phyloP scores from a whole-genome alignment of 1,140 invertebrate genomes.

The Formica selysi region DNA sequence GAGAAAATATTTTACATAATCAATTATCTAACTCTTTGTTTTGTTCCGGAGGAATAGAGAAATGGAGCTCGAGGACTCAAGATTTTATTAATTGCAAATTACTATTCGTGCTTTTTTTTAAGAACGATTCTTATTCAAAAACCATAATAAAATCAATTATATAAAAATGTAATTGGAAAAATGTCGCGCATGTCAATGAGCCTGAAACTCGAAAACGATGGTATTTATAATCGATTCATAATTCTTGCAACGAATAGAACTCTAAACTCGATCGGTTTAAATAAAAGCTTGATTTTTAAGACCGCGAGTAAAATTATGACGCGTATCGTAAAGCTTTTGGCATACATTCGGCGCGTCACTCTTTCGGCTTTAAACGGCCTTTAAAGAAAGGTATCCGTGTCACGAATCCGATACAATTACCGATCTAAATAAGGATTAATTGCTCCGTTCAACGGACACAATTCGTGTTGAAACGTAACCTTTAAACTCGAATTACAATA shows the following conservation, averaged over 20 bases:
- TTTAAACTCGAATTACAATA: slow-evolving; percentile 17
- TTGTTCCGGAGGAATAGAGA: not conserved
- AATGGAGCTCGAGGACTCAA: not conserved
- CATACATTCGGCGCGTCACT: slow-evolving; percentile 31
- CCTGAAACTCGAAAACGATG: not conserved
- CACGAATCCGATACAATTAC: slow-evolving; percentile 52
- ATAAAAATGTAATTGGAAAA: slow-evolving; percentile 31
- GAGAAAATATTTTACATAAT: not conserved
- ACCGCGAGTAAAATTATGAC: not conserved
- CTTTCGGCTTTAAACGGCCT: slow-evolving; percentile 51
- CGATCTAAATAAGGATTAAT: slow-evolving; percentile 66
- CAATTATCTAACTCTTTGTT: not conserved
- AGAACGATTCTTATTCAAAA: not conserved
- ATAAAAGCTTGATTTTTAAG: slow-evolving; percentile 11
- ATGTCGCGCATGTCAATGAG: not conserved
- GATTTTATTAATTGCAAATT: not conserved
- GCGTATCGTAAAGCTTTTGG: slow-evolving; percentile 33
- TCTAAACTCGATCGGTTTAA: not conserved
- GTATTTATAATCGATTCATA: slow-evolving; percentile 49
- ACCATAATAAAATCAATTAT: not conserved
- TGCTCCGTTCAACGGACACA: slow-evolving; percentile 26
- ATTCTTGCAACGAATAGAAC: slow-evolving; percentile 24
- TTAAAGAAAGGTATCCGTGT: not conserved
- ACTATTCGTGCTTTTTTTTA: not conserved
- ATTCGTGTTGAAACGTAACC: slow-evolving; percentile 32